Conservation (phyloP, 2,797 vertebrate species). For the Syndactyla subalaris region DNA sequence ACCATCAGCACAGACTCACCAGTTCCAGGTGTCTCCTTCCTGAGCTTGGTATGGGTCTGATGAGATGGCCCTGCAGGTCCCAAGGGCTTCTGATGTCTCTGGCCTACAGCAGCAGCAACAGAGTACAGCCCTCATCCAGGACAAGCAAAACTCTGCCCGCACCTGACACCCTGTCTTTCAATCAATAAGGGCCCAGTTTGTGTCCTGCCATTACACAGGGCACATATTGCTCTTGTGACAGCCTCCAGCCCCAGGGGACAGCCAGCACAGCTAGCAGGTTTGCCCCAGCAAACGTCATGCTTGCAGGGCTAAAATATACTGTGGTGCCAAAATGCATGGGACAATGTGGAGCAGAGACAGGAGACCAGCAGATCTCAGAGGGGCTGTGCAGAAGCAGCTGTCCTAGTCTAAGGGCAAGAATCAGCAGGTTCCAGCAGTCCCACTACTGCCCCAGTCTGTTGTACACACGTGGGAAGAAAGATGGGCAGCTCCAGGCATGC, state of each 20-base stretch:
- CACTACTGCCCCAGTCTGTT: neutral
- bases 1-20: neutral
- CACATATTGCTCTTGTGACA: neutral
- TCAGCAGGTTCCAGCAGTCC: neutral
- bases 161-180: neutral
- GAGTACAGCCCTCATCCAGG: neutral
- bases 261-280: neutral
- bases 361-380: neutral
- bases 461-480: neutral
- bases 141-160: neutral
- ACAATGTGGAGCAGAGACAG: neutral
- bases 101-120: neutral
- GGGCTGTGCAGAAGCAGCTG: neutral
- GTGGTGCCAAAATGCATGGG: neutral
- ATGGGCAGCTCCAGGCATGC: neutral
- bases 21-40: neutral
- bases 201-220: fast-evolving
- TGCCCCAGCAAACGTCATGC: fast-evolving
- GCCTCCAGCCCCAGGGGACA: neutral
- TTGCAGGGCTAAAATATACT: neutral
- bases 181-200: neutral
- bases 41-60: fast-evolving
- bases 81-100: neutral
- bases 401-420: neutral
- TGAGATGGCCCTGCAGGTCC: neutral